Evolutionary conservation across 1,140 invertebrate species (phyloP).

Genomic region (Drosophila gunungcola): DNA sequence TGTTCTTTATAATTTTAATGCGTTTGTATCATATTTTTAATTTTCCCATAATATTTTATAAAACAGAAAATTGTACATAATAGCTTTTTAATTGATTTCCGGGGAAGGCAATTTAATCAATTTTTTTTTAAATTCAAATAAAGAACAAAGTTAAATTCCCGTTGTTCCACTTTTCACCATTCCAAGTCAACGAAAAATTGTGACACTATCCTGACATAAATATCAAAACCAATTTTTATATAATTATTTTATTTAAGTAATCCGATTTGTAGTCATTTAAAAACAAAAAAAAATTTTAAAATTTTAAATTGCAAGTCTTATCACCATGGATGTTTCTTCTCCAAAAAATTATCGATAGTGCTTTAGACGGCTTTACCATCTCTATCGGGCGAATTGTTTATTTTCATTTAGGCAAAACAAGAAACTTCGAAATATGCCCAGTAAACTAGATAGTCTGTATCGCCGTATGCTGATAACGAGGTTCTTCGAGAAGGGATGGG

Average conservation of each 20-base stretch:
- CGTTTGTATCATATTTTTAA: too few relatives aligned
- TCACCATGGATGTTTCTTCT: constrained; percentile 18
- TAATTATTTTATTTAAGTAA: neutral
- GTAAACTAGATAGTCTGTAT: constrained; percentile 94
- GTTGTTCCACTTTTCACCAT: constrained; percentile 10
- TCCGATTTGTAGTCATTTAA: constrained; percentile 1
- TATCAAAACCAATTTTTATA: neutral
- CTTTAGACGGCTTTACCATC: constrained; percentile 17
- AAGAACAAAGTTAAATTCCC: neutral
- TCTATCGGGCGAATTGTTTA: constrained; percentile 30
- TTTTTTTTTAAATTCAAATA: too few relatives aligned
- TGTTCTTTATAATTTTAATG: too few relatives aligned
- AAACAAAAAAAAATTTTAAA: neutral
- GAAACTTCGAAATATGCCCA: constrained; percentile 87
- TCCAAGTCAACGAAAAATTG: neutral
- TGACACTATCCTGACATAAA: constrained; percentile 9
- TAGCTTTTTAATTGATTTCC: too few relatives aligned
- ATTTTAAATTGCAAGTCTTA: constrained; percentile 3
- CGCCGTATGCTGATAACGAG: constrained; percentile 94
- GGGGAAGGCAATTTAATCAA: too few relatives aligned
- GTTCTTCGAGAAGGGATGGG: constrained; percentile 99
- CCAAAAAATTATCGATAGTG: constrained; percentile 19
- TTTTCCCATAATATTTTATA: too few relatives aligned
- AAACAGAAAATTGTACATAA: too few relatives aligned
- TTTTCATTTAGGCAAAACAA: constrained; percentile 38